Base-by-base conservation (phyloP, 2,888 invertebrate species). In the Scrobipalpa costella region DNA sequence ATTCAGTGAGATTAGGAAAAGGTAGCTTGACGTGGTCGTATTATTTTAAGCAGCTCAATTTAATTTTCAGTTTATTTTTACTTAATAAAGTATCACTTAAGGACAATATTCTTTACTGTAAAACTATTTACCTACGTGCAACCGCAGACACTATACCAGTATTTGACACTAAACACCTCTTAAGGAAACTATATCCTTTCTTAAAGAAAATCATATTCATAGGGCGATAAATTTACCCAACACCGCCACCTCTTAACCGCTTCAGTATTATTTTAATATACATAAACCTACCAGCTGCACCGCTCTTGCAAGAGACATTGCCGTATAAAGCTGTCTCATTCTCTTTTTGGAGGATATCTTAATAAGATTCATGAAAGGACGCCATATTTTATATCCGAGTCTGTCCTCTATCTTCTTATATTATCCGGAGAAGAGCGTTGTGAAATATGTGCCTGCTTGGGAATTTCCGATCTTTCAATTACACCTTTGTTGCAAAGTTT, bases 351-450 rank as follows among this genome's bases (percentile, higher is more conserved):
- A 92, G 94, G 94, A 94, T 94, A 94, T 94, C 94, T 94, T 94
- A 94, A 94, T 94, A 94, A 94, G 94, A 94, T 94, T 95, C 94
- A 94, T 94, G 94, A 94, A 95, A 94, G 94, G 94, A 93, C 93
- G 94, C 94, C 94, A 94, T 95, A 95, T 94, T 94, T 95, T 94
- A 95, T 94, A 93, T 93, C 93, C 92, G 92, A 92, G 89, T 93
- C 88, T 90, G 91, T 90, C 92, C 90, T 92, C 91, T 92, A 92
- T 92, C 92, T 92, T 83, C 88, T 91, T 90, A 92, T 92, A 92
- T 92, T 92, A 92, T 92, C 91, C 92, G 82, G 78, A 77, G 86
- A 83, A 84, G 83, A 84, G 82, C 77, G 82, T 80, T 79, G 81
- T 91, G 91, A 91, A 91, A 91, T 91, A 91, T 91, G 90, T 88